Base-by-base conservation (phyloP, 1,140 invertebrate species). In the Solenopsis fugax region DNA sequence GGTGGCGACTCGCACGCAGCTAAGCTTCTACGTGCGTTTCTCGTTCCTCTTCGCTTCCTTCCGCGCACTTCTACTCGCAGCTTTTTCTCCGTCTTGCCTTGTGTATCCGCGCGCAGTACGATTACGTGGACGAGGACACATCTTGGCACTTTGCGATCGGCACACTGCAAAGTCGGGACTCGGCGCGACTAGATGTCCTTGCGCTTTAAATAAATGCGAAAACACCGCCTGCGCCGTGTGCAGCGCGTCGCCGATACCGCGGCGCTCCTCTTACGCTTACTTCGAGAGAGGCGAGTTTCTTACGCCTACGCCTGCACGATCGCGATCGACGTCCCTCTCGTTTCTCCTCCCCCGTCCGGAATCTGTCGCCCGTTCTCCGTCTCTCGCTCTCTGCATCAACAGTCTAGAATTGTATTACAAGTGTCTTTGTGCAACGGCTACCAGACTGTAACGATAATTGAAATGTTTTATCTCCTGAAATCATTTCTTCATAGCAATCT, bases 141-240 rank as follows among this genome's bases (percentile, higher is more conserved):
- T 93, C 93, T 93, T 92, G 92, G 90, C 93, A 92, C 93, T 94
- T 93, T 93, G 93, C 93, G 92, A 91, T 87, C 88, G 90, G 91
- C 16, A 90, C 86, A 90, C 86, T 87, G 91, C 87, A 64, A 84
- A 91, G 90, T 86, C 92, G 85, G 93, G 90, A 92, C 92, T 92
- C 90, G 67, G 18, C 80, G 18, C 80, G 91, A 94, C 93, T 93
- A 94, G 93, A 87, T 94, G 93, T 94, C 93, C 94, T 94, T 94
- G 94, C 90, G 93, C 92, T 92, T 94, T 93, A 94, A 94, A 94
- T 94, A 94, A 94, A 94, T 93, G 93, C 92, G 92, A 94, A 93
- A 94, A 94, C 90, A 92, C 82, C 89, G 88, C 86, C 87, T 92
- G 86, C 77, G 50, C 24, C 18, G 10, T 29, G 62, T 67, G 67